Conservation (phyloP, 2,797 vertebrate species). For the Bryconaethiops microstoma region DNA sequence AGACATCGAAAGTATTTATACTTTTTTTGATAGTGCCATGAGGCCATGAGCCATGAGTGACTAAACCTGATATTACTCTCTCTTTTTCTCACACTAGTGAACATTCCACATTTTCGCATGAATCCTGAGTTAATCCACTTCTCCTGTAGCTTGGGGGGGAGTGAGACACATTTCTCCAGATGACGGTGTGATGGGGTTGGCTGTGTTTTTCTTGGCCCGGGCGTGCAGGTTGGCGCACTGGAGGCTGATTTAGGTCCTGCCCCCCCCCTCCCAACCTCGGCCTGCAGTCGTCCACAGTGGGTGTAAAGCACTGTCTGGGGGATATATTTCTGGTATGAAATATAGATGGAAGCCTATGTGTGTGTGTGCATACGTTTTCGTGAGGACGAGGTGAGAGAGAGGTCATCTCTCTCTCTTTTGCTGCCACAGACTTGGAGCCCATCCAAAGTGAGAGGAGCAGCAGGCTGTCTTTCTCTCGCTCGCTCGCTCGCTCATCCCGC, state of each 20-base stretch:
- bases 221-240: constrained; percentile 31
- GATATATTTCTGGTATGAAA: constrained; percentile 76
- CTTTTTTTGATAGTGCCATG: not conserved
- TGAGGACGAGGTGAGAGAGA: constrained; percentile 70
- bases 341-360: constrained; percentile 69
- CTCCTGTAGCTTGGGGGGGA: constrained; percentile 19
- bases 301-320: constrained; percentile 67
- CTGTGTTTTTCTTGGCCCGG: constrained; percentile 63
- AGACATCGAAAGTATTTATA: not conserved
- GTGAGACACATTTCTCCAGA: constrained; percentile 50
- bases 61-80: not conserved
- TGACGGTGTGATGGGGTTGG: constrained; percentile 53
- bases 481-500: constrained; percentile 53
- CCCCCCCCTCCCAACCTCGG: constrained; percentile 52
- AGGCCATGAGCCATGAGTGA: not conserved
- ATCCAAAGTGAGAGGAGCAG: constrained; percentile 65
- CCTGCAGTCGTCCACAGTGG: constrained; percentile 62
- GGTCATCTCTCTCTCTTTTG: constrained; percentile 74
- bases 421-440: constrained; percentile 71
- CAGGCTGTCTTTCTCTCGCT: constrained; percentile 32
- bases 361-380: constrained; percentile 48
- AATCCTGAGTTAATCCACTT: constrained; percentile 31
- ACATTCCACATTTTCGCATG: constrained; percentile 19
- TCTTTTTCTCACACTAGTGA: constrained; percentile 2
- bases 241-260: constrained; percentile 55